These are phyloP conservation scores for Trichonephila clavata DNA, from an alignment of 1,140 invertebrate genomes.

Conservation along the genomic window DNA sequence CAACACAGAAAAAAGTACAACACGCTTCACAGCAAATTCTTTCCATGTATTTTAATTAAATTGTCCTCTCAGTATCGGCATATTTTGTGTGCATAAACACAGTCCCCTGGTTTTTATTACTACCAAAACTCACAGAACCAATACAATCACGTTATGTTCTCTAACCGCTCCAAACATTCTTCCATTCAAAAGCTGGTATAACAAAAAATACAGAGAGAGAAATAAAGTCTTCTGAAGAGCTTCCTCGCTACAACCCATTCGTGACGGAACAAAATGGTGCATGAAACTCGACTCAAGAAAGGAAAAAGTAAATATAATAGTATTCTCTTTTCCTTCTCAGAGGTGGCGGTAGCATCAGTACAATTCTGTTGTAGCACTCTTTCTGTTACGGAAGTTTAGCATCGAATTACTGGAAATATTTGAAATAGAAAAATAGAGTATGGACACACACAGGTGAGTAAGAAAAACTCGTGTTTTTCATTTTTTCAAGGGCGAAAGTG, in stretches of 20 bases:
- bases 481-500: neutral
- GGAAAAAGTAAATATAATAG: neutral
- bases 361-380: neutral
- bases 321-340: neutral
- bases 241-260: neutral
- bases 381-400: neutral
- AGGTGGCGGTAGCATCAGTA: neutral
- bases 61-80: neutral
- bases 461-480: neutral
- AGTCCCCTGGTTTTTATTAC: neutral
- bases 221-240: neutral
- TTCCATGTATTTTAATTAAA: neutral
- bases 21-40: neutral
- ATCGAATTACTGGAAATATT: neutral
- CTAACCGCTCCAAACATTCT: neutral
- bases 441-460: neutral
- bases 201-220: neutral
- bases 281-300: conserved; percentile 5
- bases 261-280: neutral
- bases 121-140: neutral
- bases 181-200: neutral
- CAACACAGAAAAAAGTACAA: neutral
- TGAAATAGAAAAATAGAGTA: neutral
- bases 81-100: neutral
- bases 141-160: no score